Percentiles rank a stretch among this genome's conserved stretches.
These are phyloP conservation scores for Myiothlypis coronata DNA, from an alignment of 2,797 vertebrate genomes.

Conservation along the genomic window DNA sequence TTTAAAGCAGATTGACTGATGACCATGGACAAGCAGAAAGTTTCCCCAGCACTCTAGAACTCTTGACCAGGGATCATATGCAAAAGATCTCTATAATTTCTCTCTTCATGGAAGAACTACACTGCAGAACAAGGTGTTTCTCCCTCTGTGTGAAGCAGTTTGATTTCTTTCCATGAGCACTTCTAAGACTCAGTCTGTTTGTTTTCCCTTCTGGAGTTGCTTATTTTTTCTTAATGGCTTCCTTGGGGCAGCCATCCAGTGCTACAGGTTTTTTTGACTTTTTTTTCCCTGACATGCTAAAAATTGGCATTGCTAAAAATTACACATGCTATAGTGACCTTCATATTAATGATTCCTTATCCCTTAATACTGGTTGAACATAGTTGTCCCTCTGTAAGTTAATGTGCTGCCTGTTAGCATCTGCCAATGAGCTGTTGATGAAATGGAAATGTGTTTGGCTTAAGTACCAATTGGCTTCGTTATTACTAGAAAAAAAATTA, in stretches of 20 bases:
- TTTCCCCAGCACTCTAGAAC: background rate
- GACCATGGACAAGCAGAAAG: background rate
- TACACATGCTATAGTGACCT: background rate
- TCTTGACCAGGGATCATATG: background rate
- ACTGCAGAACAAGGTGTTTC: background rate
- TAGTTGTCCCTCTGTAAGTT: background rate
- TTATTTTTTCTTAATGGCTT: background rate
- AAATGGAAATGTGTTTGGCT: background rate
- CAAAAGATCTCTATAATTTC: background rate
- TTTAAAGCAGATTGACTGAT: background rate
- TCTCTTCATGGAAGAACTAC: background rate
- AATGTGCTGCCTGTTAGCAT: background rate
- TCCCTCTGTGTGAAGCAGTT: background rate
- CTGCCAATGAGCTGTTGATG: background rate
- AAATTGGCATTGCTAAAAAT: background rate
- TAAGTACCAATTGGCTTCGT: background rate
- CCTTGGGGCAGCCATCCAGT: background rate
- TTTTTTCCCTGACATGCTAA: background rate
- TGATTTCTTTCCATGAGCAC: background rate
- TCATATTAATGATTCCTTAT: background rate
- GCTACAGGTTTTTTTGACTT: rapidly evolving
- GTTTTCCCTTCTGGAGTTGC: background rate
- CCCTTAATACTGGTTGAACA: background rate
- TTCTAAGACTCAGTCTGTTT: background rate
- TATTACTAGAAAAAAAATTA: background rate